A percentile compares a stretch with the other conserved stretches of the same genome.
These are phyloP conservation scores for Nematostella vectensis DNA, from an alignment of 92 coral and sea anemone species.

Conservation along the genomic window DNA sequence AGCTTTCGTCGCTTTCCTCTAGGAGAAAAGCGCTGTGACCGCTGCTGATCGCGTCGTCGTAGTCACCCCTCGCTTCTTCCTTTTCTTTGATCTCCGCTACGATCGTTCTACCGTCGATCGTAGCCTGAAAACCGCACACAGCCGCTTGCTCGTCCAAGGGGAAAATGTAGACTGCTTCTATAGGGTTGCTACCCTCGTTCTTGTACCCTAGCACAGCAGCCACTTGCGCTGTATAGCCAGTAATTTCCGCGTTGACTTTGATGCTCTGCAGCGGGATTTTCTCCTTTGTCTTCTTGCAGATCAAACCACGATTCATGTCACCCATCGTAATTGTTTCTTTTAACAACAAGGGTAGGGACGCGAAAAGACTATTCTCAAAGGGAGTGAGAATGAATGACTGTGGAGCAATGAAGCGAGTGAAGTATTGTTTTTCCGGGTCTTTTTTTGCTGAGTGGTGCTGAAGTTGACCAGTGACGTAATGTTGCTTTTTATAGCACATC, in stretches of 20 bases:
- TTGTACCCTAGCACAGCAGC: conserved; percentile 64
- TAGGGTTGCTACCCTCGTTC: conserved; percentile 63
- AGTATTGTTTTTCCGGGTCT: too few relatives aligned
- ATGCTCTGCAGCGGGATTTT: conserved; percentile 66
- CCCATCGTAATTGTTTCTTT: too few relatives aligned
- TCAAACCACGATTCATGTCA: conserved; percentile 37
- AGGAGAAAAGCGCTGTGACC: conserved; percentile 70
- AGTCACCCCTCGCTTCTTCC: conserved; percentile 67
- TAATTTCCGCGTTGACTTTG: conserved; percentile 50
- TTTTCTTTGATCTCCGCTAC: conserved; percentile 77
- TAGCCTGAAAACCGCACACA: conserved; percentile 84
- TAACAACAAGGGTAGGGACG: too few relatives aligned
- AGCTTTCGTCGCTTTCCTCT: conserved; percentile 81
- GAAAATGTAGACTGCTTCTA: conserved; percentile 72
- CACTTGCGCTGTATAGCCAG: conserved; percentile 80
- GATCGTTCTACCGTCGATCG: conserved; percentile 73
- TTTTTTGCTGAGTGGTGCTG: too few relatives aligned
- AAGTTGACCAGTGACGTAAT: too few relatives aligned
- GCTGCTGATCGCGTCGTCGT: conserved; percentile 75
- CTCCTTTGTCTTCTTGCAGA: conserved; percentile 27
- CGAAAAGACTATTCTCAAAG: too few relatives aligned
- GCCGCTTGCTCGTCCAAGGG: conserved; percentile 75
- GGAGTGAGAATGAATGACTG: too few relatives aligned
- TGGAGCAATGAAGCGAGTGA: too few relatives aligned
- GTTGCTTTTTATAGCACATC: too few relatives aligned